Percentiles rank a stretch among this genome's conserved stretches.
phyloP scores from a whole-genome alignment of 2,888 invertebrate genomes.

The Phengaris alcon region DNA sequence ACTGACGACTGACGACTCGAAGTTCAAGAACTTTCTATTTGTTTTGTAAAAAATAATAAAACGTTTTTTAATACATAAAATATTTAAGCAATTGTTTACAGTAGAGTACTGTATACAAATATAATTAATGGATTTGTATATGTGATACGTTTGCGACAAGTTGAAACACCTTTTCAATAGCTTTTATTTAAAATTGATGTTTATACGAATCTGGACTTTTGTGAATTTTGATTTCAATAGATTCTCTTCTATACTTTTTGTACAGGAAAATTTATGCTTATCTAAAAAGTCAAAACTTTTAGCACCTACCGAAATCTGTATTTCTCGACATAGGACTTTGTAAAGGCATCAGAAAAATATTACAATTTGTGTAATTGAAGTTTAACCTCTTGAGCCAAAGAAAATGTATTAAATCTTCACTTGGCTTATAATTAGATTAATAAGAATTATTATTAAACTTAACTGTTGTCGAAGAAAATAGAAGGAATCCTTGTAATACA shows the following conservation, averaged over 20 bases:
- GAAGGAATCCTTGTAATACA: not conserved
- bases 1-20: not conserved
- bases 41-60: slow-evolving; percentile 2
- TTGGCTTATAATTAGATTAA: too few species aligned
- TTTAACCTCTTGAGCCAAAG: too few species aligned
- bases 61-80: not conserved
- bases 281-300: too few species aligned
- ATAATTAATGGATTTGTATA: not conserved
- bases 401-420: too few species aligned
- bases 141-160: not conserved
- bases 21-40: not conserved
- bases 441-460: not conserved
- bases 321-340: too few species aligned
- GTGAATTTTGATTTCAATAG: too few species aligned
- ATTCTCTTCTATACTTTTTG: too few species aligned
- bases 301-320: too few species aligned
- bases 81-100: not conserved
- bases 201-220: not conserved
- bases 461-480: not conserved
- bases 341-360: too few species aligned
- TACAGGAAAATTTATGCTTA: too few species aligned
- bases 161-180: not conserved
- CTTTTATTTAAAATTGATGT: not conserved
- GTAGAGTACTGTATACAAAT: too few species aligned
- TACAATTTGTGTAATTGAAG: too few species aligned